Evolutionary conservation across 2,888 invertebrate genomes (phyloP), one percentile per base, ranked within the genome.

Genomic region (Allacma fusca): DNA sequence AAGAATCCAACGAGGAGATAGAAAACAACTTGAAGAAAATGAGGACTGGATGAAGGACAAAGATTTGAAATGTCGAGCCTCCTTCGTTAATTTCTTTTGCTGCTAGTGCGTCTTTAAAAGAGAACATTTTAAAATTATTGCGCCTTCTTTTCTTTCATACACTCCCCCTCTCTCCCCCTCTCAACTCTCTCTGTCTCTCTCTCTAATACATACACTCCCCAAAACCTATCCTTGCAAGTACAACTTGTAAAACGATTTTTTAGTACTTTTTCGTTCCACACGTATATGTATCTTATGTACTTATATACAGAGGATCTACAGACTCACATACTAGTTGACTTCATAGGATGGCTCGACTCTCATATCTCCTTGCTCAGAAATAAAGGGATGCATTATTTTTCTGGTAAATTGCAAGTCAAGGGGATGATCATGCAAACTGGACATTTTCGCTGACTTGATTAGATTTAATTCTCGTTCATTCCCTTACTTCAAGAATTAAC

Each of bases 1-100:
- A n/a, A 57, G 21, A 28, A 29, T 13, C 1, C 9, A 26, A 70
- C 34, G 28, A 24, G 19, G 23, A 21, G 23, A 50, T 28, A 59
- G 59, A 59, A 50, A 71, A 50, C 57, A 70, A 70, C 57, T 71
- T 50, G 57, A 71, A 71, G 57, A 71, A 71, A 71, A 57, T 57
- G 71, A 71, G 71, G 71, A 57, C 71, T 71, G 57, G 71, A 71
- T 57, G 57, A 71, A 71, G 57, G 71, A 57, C 71, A 71, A 57
- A 71, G 28, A 71, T 57, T 71, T 50, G n/a, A 71, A 59, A 71
- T 71, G 57, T 50, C 71, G 57, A 71, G 71, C 57, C 71, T 71
- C 71, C 71, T 71, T 71, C 24, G 23, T 62, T 67, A n/a, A 29
- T 67, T 67, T 67, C 67, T 62, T 62, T n/a, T 62, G 13, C 24